Percentiles rank a stretch among this genome's conserved stretches.
These are phyloP conservation scores for Xylophagus ater DNA, from an alignment of 2,888 invertebrate genomes.

Conservation along the genomic window DNA sequence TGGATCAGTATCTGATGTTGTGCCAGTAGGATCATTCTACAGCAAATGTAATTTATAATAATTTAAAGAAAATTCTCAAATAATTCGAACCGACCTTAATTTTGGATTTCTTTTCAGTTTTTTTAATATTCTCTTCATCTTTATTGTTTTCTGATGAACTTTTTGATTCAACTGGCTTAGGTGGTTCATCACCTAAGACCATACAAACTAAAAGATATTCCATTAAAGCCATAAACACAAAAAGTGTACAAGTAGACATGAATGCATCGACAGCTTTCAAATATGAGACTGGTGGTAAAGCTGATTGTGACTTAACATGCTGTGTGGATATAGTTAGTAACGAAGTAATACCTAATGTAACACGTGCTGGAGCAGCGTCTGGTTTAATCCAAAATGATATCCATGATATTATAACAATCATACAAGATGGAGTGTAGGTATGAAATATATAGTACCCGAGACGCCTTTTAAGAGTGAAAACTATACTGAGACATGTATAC, in stretches of 20 bases:
- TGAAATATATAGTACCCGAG: slow-evolving; percentile 85
- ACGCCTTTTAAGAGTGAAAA: slow-evolving; percentile 71
- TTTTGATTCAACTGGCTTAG: no score
- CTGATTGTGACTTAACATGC: slow-evolving; percentile 84
- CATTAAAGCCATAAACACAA: slow-evolving; percentile 82
- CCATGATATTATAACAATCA: slow-evolving; percentile 93
- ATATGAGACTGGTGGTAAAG: slow-evolving; percentile 80
- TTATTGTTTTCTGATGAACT: no score
- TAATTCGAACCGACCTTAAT: slow-evolving; percentile 8
- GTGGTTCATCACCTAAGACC: slow-evolving; percentile 31
- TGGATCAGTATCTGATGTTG: slow-evolving; percentile 22
- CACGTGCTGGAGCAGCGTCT: slow-evolving; percentile 82
- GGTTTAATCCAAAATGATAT: slow-evolving; percentile 94
- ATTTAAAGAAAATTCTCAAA: neutral
- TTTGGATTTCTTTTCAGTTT: slow-evolving; percentile 29
- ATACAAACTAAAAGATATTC: slow-evolving; percentile 83
- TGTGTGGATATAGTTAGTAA: slow-evolving; percentile 80
- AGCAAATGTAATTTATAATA: neutral
- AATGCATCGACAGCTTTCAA: slow-evolving; percentile 87
- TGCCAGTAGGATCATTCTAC: slow-evolving; percentile 15
- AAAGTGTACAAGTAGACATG: slow-evolving; percentile 88
- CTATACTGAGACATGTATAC: slow-evolving; percentile 82
- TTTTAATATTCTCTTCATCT: slow-evolving; percentile 20
- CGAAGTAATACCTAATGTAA: slow-evolving; percentile 79
- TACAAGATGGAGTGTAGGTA: slow-evolving; percentile 82